A percentile compares a stretch with the other conserved stretches of the same genome.
phyloP scores from a whole-genome alignment of 2,797 vertebrate species.

The Pipistrellus kuhlii region DNA sequence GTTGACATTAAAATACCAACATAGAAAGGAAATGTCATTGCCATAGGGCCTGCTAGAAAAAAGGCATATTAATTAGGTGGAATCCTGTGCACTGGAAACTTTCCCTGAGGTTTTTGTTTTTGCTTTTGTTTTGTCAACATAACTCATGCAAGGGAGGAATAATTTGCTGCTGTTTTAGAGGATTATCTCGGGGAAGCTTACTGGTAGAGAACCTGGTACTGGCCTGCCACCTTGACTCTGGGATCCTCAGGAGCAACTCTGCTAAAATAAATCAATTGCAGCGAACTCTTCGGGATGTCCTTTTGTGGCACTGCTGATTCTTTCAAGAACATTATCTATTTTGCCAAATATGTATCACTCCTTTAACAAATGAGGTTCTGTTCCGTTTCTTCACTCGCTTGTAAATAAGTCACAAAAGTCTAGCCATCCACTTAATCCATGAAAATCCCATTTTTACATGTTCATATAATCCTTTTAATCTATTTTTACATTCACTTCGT shows the following conservation, averaged over 20 bases:
- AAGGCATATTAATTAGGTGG: neutral
- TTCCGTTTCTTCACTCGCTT: neutral
- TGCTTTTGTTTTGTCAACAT: neutral
- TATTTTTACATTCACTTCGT: conserved; percentile 80
- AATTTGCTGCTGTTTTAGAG: conserved; percentile 61
- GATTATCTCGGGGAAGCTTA: conserved; percentile 61
- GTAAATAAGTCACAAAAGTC: neutral
- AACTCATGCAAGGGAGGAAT: conserved; percentile 12
- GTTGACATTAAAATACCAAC: neutral
- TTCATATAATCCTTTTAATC: conserved; percentile 78
- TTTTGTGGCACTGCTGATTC: conserved; percentile 80
- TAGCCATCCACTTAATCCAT: conserved; percentile 60
- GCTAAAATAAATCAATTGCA: conserved; percentile 79
- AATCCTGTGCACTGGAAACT: neutral
- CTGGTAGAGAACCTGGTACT: too few species aligned
- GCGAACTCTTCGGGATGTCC: conserved; percentile 76
- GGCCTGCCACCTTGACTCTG: neutral
- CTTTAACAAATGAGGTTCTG: conserved; percentile 22
- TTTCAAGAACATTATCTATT: conserved; percentile 70
- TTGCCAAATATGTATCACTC: conserved; percentile 49
- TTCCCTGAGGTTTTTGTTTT: conserved; percentile 53
- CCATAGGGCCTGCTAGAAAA: neutral
- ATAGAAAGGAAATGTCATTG: neutral
- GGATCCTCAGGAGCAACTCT: conserved; percentile 75
- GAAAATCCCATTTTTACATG: conserved; percentile 80